Evolutionary conservation across 2,888 invertebrate species (phyloP).

Genomic region (Odontothrips loti): DNA sequence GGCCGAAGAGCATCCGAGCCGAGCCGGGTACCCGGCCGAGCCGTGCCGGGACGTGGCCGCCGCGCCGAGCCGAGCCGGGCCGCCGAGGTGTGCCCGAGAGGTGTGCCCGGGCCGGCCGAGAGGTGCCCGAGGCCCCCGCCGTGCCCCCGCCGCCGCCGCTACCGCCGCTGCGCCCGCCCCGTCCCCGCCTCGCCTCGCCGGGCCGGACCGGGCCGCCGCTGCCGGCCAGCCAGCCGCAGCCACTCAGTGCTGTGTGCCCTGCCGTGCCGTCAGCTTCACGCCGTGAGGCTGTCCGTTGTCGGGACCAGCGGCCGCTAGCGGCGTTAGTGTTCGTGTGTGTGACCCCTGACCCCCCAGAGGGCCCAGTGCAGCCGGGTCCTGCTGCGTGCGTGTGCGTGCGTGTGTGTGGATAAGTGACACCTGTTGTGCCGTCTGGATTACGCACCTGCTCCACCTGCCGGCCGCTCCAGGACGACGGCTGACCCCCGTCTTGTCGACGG

Average conservation of each 20-base stretch:
- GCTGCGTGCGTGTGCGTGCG: not conserved
- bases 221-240: not conserved
- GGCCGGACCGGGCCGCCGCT: not conserved
- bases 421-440: conserved; percentile 11
- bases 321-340: not conserved
- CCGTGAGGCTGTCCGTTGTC: not conserved
- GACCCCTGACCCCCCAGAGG: not conserved
- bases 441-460: not conserved
- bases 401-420: not conserved
- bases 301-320: not conserved
- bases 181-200: not conserved
- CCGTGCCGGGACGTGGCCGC: not conserved
- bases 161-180: not conserved
- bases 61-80: not conserved
- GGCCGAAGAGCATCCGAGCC: conserved; percentile 6
- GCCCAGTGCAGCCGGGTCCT: not conserved
- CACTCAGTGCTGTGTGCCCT: conserved; percentile 5
- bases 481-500: not conserved
- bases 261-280: not conserved
- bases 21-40: not conserved
- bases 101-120: not conserved
- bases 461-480: not conserved
- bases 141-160: not conserved
- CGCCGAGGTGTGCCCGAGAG: conserved; percentile 9
- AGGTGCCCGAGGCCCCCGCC: not conserved